A percentile compares a stretch with the other conserved stretches of the same genome.
Conservation (phyloP, 2,113 vertebrate species). For the Eleginops maclovinus region DNA sequence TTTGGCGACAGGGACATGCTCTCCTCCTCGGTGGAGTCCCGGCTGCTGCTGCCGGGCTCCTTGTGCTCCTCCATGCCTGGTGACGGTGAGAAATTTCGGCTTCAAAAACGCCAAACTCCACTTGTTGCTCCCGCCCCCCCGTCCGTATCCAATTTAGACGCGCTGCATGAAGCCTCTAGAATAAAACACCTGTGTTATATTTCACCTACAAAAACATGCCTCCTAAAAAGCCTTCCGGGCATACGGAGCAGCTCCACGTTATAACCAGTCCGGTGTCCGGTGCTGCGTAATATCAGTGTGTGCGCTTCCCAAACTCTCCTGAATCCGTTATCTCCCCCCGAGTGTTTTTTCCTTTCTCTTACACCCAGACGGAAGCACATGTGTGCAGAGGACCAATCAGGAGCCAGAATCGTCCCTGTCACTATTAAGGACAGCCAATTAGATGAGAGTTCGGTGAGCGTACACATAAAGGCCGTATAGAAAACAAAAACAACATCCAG, state of each 20-base stretch:
- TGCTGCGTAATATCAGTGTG: slow-evolving; percentile 83
- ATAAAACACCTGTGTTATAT: slow-evolving; percentile 29
- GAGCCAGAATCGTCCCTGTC: slow-evolving; percentile 76
- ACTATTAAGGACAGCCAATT: slow-evolving; percentile 85
- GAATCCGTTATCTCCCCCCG: slow-evolving; percentile 81
- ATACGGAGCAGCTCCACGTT: slow-evolving; percentile 82
- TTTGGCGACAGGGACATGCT: slow-evolving; percentile 89
- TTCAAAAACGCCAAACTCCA: slow-evolving; percentile 82
- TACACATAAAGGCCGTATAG: slow-evolving; percentile 15
- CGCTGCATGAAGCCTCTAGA: slow-evolving; percentile 44
- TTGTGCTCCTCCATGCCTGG: slow-evolving; percentile 87
- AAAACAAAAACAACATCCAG: slow-evolving; percentile 57
- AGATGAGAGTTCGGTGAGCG: slow-evolving; percentile 20
- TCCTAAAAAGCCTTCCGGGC: slow-evolving; percentile 60
- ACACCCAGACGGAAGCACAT: slow-evolving; percentile 92
- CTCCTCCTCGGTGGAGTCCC: slow-evolving; percentile 89
- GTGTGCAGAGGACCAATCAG: slow-evolving; percentile 88
- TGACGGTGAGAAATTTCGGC: slow-evolving; percentile 67
- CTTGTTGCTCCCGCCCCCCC: slow-evolving; percentile 79
- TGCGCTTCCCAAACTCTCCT: slow-evolving; percentile 89
- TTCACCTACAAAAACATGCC: slow-evolving; percentile 65
- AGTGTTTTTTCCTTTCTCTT: slow-evolving; percentile 44
- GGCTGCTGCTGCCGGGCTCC: slow-evolving; percentile 80
- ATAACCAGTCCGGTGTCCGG: slow-evolving; percentile 73
- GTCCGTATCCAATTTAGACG: slow-evolving; percentile 74